A percentile compares a stretch with the other conserved stretches of the same genome.
phyloP scores from a whole-genome alignment of 2,888 invertebrate species.

The Pterostichus madidus region DNA sequence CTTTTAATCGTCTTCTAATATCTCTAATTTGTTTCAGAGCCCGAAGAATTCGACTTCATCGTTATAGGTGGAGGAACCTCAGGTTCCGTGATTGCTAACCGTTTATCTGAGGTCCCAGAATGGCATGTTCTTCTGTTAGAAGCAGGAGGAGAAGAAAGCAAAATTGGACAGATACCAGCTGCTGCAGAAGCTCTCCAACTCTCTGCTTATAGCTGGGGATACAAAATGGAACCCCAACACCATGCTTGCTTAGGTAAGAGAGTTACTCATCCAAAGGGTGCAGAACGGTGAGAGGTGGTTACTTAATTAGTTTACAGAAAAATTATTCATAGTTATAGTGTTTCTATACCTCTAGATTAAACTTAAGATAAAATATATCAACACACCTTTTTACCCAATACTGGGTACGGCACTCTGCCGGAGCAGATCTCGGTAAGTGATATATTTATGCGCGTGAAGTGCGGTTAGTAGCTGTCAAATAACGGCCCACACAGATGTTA shows the following conservation, averaged over 20 bases:
- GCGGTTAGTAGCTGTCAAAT: too few relatives aligned
- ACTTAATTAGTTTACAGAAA: too few relatives aligned
- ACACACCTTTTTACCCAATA: too few relatives aligned
- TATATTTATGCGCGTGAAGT: too few relatives aligned
- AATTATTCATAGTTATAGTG: too few relatives aligned
- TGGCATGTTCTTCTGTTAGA: slow-evolving; percentile 84
- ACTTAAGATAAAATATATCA: too few relatives aligned
- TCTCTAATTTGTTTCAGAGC: neutral
- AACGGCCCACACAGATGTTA: too few relatives aligned
- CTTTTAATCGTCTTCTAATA: neutral
- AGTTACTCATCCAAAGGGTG: too few relatives aligned
- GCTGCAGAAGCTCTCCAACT: slow-evolving; percentile 79
- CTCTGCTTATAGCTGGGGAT: slow-evolving; percentile 82
- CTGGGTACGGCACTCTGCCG: too few relatives aligned
- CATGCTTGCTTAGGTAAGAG: slow-evolving; percentile 78
- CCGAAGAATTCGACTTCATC: slow-evolving; percentile 81
- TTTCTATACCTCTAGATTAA: too few relatives aligned
- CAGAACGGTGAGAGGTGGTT: too few relatives aligned
- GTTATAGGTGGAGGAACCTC: slow-evolving; percentile 86
- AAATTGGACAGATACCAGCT: slow-evolving; percentile 79
- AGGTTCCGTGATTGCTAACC: slow-evolving; percentile 85
- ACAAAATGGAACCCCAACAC: slow-evolving; percentile 80
- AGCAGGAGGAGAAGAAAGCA: slow-evolving; percentile 80
- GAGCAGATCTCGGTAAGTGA: too few relatives aligned
- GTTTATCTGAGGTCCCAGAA: slow-evolving; percentile 82